A percentile compares a stretch with the other conserved stretches of the same genome.
These are phyloP conservation scores for Gadus chalcogrammus DNA, from an alignment of 2,113 vertebrate species.

Conservation along the genomic window DNA sequence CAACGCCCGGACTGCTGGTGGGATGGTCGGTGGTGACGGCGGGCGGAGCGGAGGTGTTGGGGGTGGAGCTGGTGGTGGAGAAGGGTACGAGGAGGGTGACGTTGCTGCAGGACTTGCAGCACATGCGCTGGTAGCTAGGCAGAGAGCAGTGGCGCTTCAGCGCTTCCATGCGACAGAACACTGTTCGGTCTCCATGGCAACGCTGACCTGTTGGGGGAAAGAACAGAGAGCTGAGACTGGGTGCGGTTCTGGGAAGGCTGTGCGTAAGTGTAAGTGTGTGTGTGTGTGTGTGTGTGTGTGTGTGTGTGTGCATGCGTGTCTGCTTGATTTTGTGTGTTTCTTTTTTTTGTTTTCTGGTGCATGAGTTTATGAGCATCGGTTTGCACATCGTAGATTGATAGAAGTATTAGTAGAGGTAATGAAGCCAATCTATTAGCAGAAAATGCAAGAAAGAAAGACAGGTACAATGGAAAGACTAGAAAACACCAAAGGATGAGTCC, in stretches of 20 bases:
- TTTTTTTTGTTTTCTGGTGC: conserved; percentile 13
- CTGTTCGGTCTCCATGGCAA: conserved; percentile 91
- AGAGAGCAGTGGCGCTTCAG: conserved; percentile 88
- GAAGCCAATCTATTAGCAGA: conserved; percentile 52
- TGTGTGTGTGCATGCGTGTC: not conserved
- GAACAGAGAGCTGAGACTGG: conserved; percentile 57
- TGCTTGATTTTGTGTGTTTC: not conserved
- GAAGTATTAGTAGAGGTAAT: conserved; percentile 37
- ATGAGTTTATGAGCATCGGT: conserved; percentile 2
- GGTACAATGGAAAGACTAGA: conserved; percentile 38
- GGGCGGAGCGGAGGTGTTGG: conserved; percentile 4
- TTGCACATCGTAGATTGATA: conserved; percentile 44
- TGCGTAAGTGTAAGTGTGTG: conserved; percentile 11
- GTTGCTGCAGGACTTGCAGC: conserved; percentile 86
- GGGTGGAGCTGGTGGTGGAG: conserved; percentile 14
- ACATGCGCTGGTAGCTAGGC: conserved; percentile 85
- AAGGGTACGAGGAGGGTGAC: conserved; percentile 50
- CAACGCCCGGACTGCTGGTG: conserved; percentile 14
- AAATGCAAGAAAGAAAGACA: conserved; percentile 47
- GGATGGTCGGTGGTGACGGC: conserved; percentile 22
- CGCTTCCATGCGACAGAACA: conserved; percentile 89
- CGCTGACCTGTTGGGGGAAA: conserved; percentile 84
- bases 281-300: not conserved
- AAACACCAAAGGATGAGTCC: conserved; percentile 29
- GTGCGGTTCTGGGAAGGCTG: conserved; percentile 14